A percentile compares a stretch with the other conserved stretches of the same genome.
Conservation (phyloP, 2,888 invertebrate genomes). For the Spicauda simplicius region DNA sequence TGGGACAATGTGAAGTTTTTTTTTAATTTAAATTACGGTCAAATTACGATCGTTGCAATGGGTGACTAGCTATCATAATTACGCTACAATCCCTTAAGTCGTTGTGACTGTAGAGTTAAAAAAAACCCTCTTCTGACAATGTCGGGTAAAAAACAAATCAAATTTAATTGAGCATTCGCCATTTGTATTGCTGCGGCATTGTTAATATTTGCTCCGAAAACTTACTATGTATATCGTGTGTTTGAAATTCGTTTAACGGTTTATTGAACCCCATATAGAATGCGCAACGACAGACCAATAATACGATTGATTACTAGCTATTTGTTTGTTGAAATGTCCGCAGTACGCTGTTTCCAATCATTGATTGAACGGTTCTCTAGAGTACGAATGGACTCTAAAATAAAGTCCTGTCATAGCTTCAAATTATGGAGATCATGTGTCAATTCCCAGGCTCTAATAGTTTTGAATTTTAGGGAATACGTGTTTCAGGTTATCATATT, state of each 20-base stretch:
- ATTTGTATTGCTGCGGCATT: background rate
- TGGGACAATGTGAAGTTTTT: too few species aligned
- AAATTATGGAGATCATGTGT: too few species aligned
- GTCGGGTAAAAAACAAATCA: too few species aligned
- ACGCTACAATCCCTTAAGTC: too few species aligned
- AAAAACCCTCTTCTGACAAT: too few species aligned
- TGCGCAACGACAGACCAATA: conserved; percentile 56
- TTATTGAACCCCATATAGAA: conserved; percentile 33
- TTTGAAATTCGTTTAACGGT: conserved; percentile 7
- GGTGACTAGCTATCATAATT: too few species aligned
- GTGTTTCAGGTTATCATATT: too few species aligned
- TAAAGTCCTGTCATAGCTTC: background rate
- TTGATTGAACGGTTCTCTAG: conserved; percentile 2
- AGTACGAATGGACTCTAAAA: background rate
- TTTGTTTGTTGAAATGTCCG: conserved; percentile 64
- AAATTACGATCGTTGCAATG: too few species aligned
- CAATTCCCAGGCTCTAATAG: too few species aligned
- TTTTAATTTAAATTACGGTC: too few species aligned
- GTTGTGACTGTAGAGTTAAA: too few species aligned
- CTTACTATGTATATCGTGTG: background rate
- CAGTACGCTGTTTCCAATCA: conserved; percentile 57
- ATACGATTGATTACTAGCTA: conserved; percentile 67
- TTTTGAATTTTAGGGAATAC: too few species aligned
- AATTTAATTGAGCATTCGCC: background rate
- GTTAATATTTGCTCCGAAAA: background rate